These are phyloP conservation scores for Drosophila bipectinata DNA, from an alignment of 1,140 invertebrate species.

Conservation along the genomic window DNA sequence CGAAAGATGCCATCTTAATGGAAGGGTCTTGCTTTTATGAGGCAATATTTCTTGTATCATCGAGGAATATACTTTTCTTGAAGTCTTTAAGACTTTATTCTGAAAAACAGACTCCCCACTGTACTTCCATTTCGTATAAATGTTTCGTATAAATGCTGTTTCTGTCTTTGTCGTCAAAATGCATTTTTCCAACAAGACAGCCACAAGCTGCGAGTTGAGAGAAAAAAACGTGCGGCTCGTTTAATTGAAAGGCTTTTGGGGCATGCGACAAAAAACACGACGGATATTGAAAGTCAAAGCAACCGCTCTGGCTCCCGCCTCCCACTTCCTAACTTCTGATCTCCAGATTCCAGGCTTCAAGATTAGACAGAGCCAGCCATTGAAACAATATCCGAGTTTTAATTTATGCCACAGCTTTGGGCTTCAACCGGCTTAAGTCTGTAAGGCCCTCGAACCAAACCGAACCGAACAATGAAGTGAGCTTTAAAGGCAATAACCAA, in stretches of 20 bases:
- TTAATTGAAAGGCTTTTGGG: conserved; percentile 74
- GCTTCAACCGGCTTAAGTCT: conserved; percentile 31
- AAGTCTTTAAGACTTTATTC: neutral
- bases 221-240: conserved; percentile 61
- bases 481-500: conserved; percentile 17
- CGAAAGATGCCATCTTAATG: conserved; percentile 21
- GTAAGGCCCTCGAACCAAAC: conserved; percentile 4
- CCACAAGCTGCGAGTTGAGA: neutral
- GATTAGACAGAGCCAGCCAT: conserved; percentile 37
- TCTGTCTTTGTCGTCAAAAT: conserved; percentile 56
- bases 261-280: conserved; percentile 62
- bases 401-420: conserved; percentile 54
- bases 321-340: neutral
- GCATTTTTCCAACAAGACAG: conserved; percentile 34
- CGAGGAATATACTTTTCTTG: neutral
- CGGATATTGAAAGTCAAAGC: conserved; percentile 51
- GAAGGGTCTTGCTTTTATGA: neutral
- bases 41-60: neutral
- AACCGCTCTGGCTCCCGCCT: conserved; percentile 5
- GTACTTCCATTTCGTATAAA: conserved; percentile 28
- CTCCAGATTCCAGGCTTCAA: conserved; percentile 44
- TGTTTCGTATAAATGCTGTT: conserved; percentile 8
- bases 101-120: conserved; percentile 6
- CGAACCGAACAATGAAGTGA: conserved; percentile 26
- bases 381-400: conserved; percentile 53